Conservation (phyloP, 2,888 invertebrate genomes). For the Smittia aterrima region DNA sequence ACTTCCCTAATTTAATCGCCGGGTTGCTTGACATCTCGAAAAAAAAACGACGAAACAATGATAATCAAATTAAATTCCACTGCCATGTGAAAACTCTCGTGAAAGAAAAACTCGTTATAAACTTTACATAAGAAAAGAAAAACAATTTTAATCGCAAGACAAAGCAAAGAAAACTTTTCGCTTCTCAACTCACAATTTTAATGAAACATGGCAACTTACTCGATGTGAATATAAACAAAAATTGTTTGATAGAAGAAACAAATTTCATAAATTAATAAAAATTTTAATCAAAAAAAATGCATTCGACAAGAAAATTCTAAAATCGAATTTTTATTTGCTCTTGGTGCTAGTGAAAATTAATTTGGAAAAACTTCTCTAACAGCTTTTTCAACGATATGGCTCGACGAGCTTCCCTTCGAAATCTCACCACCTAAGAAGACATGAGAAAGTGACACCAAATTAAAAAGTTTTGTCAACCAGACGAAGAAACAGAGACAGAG, state of each 20-base stretch:
- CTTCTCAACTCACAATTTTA: neutral
- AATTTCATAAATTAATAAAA: neutral
- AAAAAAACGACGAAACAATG: neutral
- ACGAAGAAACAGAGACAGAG: neutral
- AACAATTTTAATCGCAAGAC: neutral
- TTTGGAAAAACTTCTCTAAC: constrained; percentile 13
- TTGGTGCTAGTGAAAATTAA: neutral
- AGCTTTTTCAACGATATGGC: constrained; percentile 16
- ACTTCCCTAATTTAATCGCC: neutral
- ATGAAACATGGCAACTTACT: neutral
- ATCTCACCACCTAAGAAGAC: constrained; percentile 10
- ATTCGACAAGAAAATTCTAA: neutral
- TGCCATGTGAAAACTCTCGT: constrained; percentile 6
- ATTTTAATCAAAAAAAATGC: neutral
- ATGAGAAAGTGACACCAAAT: neutral
- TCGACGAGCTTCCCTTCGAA: neutral
- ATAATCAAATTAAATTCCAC: constrained; percentile 15
- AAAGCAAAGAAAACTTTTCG: neutral
- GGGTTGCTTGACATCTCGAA: neutral
- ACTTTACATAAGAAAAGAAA: neutral
- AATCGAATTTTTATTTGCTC: neutral
- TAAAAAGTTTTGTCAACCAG: neutral
- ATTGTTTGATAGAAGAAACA: neutral
- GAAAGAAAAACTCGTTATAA: neutral
- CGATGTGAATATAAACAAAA: neutral